Conservation (phyloP, 2,113 vertebrate genomes). For the Catharus fuscescens region DNA sequence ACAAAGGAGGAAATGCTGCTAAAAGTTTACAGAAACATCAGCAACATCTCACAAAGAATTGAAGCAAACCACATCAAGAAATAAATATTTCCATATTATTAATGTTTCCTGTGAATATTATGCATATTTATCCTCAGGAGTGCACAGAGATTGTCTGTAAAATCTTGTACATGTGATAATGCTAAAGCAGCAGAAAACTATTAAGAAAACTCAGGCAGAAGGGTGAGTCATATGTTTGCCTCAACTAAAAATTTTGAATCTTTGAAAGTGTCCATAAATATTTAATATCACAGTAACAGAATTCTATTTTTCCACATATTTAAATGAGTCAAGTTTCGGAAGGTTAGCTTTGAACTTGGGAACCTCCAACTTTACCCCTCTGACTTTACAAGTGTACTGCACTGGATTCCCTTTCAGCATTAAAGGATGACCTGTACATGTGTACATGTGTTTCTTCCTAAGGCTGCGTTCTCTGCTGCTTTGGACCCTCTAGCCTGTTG, state of each 20-base stretch:
- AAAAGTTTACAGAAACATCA: neutral
- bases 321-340: neutral
- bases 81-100: neutral
- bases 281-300: slow-evolving; percentile 10
- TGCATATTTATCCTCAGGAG: neutral
- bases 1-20: neutral
- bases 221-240: neutral
- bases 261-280: slow-evolving; percentile 25
- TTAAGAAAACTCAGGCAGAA: neutral
- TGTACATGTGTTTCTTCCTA: neutral
- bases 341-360: neutral
- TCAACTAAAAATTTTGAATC: neutral
- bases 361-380: neutral
- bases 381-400: neutral
- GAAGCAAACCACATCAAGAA: neutral
- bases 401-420: neutral
- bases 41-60: neutral
- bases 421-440: neutral
- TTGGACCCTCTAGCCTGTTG: neutral
- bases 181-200: neutral
- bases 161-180: neutral
- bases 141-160: neutral
- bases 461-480: neutral
- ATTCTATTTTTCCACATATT: neutral
- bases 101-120: neutral